A percentile compares a stretch with the other conserved stretches of the same genome.
These are phyloP conservation scores for Chouioia cunea DNA, from an alignment of 2,888 invertebrate species.

Conservation along the genomic window DNA sequence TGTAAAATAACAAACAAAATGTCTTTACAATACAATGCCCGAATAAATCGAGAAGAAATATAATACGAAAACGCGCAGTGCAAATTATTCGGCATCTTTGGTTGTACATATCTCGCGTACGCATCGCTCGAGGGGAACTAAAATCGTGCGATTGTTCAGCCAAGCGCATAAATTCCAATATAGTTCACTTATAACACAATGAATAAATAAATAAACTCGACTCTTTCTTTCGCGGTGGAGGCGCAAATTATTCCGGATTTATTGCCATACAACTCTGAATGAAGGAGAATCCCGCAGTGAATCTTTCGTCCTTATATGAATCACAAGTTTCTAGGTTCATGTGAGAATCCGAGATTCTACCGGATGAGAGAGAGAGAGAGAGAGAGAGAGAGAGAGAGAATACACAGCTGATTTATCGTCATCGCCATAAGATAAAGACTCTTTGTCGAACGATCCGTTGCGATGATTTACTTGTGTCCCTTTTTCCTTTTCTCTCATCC, in stretches of 20 bases:
- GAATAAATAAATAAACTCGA: conserved; percentile 47
- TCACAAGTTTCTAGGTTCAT: conserved; percentile 18
- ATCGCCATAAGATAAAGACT: conserved; percentile 44
- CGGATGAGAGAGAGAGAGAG: conserved; percentile 25
- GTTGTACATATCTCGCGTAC: background rate
- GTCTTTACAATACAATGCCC: conserved; percentile 21
- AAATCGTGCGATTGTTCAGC: conserved; percentile 41
- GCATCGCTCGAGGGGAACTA: background rate
- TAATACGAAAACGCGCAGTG: background rate
- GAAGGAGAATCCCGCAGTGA: conserved; percentile 37
- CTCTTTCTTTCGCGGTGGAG: too few species aligned
- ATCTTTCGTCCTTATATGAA: conserved; percentile 39
- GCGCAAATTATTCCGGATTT: conserved; percentile 48
- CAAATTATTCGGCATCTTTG: conserved; percentile 28
- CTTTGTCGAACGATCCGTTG: conserved; percentile 47
- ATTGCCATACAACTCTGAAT: conserved; percentile 32
- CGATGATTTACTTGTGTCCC: conserved; percentile 42
- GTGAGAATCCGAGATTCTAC: conserved; percentile 47
- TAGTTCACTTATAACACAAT: conserved; percentile 47
- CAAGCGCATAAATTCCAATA: conserved; percentile 43
- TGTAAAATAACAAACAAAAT: too few species aligned
- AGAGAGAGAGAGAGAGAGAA: too few species aligned
- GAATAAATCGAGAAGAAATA: conserved; percentile 11
- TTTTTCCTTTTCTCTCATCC: too few species aligned
- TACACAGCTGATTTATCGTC: conserved; percentile 46